Conservation (phyloP, 2,888 invertebrate genomes). For the Yponomeuta sedellus region DNA sequence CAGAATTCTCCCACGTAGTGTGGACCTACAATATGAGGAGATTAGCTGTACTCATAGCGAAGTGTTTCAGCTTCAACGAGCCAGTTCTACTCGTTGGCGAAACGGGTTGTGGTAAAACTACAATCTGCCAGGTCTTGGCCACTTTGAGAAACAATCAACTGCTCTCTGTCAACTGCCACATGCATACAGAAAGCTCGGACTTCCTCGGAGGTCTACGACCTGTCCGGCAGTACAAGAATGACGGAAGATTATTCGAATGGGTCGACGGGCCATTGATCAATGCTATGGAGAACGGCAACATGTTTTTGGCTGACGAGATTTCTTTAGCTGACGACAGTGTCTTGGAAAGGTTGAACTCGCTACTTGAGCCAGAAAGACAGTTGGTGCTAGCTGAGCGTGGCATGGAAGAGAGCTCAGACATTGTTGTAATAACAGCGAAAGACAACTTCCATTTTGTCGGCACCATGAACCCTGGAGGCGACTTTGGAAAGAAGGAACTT, state of each 20-base stretch:
- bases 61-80: slow-evolving; percentile 93
- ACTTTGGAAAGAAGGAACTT: slow-evolving; percentile 99
- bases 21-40: slow-evolving; percentile 96
- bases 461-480: slow-evolving; percentile 99
- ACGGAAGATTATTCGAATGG: slow-evolving; percentile 94
- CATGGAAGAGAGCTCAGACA: slow-evolving; percentile 75
- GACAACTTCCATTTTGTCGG: slow-evolving; percentile 92
- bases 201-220: slow-evolving; percentile 97
- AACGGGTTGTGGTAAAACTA: slow-evolving; percentile 98
- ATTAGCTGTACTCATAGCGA: slow-evolving; percentile 84
- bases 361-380: slow-evolving; percentile 94
- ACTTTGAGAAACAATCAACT: slow-evolving; percentile 80
- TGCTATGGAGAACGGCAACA: slow-evolving; percentile 91
- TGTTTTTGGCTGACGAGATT: slow-evolving; percentile 98
- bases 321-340: slow-evolving; percentile 99
- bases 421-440: slow-evolving; percentile 80
- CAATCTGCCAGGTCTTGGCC: slow-evolving; percentile 93
- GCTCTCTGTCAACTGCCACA: slow-evolving; percentile 95
- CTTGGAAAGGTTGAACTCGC: slow-evolving; percentile 96
- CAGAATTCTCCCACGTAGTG: slow-evolving; percentile 87
- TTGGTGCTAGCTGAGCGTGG: slow-evolving; percentile 95
- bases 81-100: slow-evolving; percentile 97
- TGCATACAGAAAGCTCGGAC: slow-evolving; percentile 99
- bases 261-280: slow-evolving; percentile 95
- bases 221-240: slow-evolving; percentile 80